These are phyloP conservation scores for Rhopalosiphum maidis DNA, from an alignment of 1,140 invertebrate genomes.

Conservation along the genomic window DNA sequence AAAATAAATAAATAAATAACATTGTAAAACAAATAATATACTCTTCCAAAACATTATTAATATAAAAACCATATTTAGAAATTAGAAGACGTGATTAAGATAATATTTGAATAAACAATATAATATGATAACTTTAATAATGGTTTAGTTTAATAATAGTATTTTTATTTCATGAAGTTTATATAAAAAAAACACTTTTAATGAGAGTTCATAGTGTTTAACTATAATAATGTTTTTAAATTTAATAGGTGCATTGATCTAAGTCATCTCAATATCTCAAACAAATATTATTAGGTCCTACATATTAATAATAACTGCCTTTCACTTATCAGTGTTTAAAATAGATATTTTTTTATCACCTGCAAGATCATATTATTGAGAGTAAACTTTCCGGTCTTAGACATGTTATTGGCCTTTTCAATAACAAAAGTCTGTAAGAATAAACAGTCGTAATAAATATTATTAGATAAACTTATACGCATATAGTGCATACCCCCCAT, in stretches of 20 bases:
- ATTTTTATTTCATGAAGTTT: background rate
- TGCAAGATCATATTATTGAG: background rate
- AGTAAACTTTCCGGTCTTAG: background rate
- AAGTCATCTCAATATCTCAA: background rate
- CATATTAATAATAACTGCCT: background rate
- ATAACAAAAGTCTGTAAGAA: background rate
- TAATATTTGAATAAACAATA: background rate
- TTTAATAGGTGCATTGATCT: conserved; percentile 7
- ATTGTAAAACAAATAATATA: background rate
- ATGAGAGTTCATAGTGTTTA: conserved; percentile 2
- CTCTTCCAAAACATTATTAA: background rate
- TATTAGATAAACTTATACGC: background rate
- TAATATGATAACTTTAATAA: background rate
- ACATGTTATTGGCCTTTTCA: background rate
- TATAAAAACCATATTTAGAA: background rate
- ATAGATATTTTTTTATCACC: background rate
- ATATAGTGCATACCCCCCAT: background rate
- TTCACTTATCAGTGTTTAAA: background rate
- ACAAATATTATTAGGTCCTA: background rate
- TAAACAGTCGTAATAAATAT: background rate
- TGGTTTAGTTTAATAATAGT: background rate
- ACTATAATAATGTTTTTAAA: background rate
- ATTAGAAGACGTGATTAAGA: background rate
- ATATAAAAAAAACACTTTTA: background rate
- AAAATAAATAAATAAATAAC: background rate